Conservation (phyloP, 2,888 invertebrate genomes). For the Lepeophtheirus nordmannii region DNA sequence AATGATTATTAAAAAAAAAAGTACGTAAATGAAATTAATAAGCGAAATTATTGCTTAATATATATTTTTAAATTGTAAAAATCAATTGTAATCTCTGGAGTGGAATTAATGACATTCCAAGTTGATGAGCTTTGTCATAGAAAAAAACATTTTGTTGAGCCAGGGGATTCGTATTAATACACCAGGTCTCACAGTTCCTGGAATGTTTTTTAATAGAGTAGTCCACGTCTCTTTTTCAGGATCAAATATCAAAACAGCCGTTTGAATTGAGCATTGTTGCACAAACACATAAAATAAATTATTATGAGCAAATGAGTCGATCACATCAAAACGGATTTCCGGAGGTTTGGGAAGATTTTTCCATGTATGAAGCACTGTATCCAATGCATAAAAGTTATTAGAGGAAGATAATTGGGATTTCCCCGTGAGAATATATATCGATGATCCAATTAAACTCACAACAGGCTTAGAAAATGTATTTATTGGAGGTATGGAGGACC, state of each 20-base stretch:
- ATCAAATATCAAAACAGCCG: neutral
- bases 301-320: slow-evolving; percentile 1
- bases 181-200: neutral
- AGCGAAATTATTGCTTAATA: too few species aligned
- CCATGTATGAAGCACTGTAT: neutral
- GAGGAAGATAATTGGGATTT: neutral
- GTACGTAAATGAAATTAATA: too few species aligned
- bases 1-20: too few species aligned
- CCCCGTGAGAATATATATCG: neutral
- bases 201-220: neutral
- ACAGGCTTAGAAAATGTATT: neutral
- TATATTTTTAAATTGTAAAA: too few species aligned
- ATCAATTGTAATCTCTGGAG: too few species aligned
- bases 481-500: neutral
- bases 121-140: neutral
- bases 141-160: neutral
- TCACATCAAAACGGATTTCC: neutral
- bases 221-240: neutral
- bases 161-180: neutral
- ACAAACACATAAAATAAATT: neutral
- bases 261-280: neutral
- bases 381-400: neutral
- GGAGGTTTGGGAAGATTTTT: neutral
- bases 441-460: neutral
- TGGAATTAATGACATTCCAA: neutral